Percentiles rank a stretch among this genome's conserved stretches.
Evolutionary conservation across 2,797 vertebrate species (phyloP).

Genomic region (Discoglossus pictus): DNA sequence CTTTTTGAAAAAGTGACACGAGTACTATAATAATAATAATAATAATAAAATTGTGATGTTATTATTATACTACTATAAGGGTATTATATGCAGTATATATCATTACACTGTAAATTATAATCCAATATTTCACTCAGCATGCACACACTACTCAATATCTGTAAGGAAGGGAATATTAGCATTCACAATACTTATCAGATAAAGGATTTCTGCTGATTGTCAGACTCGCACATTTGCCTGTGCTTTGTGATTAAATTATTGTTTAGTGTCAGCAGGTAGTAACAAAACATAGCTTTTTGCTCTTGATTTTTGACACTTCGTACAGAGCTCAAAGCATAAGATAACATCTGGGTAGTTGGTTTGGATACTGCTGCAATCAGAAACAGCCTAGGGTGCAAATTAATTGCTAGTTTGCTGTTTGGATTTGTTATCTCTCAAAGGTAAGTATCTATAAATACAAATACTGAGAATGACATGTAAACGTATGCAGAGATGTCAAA

Average conservation of each 20-base stretch:
- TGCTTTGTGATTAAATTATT: neutral
- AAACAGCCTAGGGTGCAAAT: slow-evolving; percentile 29
- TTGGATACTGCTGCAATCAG: slow-evolving; percentile 20
- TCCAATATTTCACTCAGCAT: no score
- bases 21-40: no score
- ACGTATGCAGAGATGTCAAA: slow-evolving; percentile 18
- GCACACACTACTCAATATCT: no score
- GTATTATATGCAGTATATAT: no score
- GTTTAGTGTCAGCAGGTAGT: slow-evolving; percentile 8
- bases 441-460: slow-evolving; percentile 21
- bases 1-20: no score
- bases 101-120: no score
- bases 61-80: no score
- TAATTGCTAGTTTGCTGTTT: slow-evolving; percentile 18
- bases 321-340: neutral
- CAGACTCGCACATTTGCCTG: slow-evolving; percentile 1
- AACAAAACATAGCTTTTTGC: neutral
- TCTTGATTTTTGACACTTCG: slow-evolving; percentile 15
- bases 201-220: neutral
- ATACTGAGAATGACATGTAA: slow-evolving; percentile 33
- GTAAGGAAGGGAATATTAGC: no score
- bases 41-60: no score
- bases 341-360: slow-evolving; percentile 29
- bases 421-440: slow-evolving; percentile 20
- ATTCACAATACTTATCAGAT: no score